phyloP scores from a whole-genome alignment of 2,113 vertebrate genomes.

The Nanorana parkeri region DNA sequence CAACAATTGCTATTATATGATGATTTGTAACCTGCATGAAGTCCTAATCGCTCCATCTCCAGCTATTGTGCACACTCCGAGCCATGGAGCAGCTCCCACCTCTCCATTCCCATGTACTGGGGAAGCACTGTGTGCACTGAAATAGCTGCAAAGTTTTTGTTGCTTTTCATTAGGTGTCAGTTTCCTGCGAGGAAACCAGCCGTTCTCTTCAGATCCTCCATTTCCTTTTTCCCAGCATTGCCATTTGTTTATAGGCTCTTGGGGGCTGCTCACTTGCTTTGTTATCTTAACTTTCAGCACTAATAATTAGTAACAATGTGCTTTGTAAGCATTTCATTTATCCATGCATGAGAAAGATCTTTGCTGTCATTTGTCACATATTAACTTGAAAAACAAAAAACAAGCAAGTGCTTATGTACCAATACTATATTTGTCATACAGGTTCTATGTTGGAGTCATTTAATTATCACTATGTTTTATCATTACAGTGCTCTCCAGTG shows the following conservation, averaged over 20 bases:
- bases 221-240: conserved; percentile 56
- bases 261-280: background rate
- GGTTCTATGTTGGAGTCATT: too few species aligned
- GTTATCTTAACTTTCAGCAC: conserved; percentile 10
- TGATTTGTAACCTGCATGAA: conserved; percentile 14
- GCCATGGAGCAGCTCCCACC: conserved; percentile 24
- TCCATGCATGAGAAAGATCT: background rate
- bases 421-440: background rate
- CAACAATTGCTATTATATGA: conserved; percentile 44
- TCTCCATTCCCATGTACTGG: conserved; percentile 49
- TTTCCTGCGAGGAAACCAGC: conserved; percentile 48
- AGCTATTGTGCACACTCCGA: conserved; percentile 25
- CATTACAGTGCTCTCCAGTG: too few species aligned
- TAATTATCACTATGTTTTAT: too few species aligned
- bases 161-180: conserved; percentile 19
- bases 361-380: background rate
- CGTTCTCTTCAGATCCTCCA: background rate
- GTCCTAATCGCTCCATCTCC: conserved; percentile 6
- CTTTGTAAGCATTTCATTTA: background rate
- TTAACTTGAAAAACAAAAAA: background rate
- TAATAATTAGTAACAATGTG: background rate
- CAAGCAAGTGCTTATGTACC: background rate
- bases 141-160: conserved; percentile 35
- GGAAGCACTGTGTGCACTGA: conserved; percentile 25
- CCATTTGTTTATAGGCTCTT: background rate